These are phyloP conservation scores for Anas bernieri DNA, from an alignment of 2,797 vertebrate genomes.

Conservation along the genomic window DNA sequence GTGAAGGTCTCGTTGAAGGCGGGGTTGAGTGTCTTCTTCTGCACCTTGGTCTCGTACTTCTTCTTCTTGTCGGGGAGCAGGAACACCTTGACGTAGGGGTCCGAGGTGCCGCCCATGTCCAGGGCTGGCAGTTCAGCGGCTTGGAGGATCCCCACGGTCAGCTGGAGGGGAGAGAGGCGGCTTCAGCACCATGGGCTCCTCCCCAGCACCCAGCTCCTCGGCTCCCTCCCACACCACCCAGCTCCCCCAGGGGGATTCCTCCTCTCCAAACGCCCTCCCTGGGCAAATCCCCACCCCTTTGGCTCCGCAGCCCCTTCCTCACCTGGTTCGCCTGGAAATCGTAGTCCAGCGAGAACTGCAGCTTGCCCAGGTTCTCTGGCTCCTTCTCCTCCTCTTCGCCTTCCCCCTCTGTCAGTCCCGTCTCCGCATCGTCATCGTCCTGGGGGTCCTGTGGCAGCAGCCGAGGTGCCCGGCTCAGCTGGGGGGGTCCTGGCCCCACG, in stretches of 20 bases:
- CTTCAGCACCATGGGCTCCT: background rate
- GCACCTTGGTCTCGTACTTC: constrained; percentile 97
- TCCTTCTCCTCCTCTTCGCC: constrained; percentile 96
- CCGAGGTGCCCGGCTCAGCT: background rate
- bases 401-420: constrained; percentile 90
- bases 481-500: background rate
- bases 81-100: constrained; percentile 95
- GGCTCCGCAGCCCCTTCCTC: background rate
- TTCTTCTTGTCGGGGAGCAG: constrained; percentile 98
- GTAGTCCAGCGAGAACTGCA: constrained; percentile 97
- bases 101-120: constrained; percentile 96
- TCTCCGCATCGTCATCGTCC: constrained; percentile 92
- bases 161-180: constrained; percentile 73
- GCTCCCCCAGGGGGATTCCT: background rate
- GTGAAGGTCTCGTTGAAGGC: constrained; percentile 95
- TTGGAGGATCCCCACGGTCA: constrained; percentile 95
- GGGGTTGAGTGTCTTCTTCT: constrained; percentile 96
- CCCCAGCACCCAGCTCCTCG: background rate
- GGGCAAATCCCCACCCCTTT: too few relatives aligned
- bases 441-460: constrained; percentile 79
- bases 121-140: constrained; percentile 94
- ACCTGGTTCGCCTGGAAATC: constrained; percentile 96
- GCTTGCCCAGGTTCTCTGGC: constrained; percentile 92
- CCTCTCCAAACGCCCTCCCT: too few relatives aligned
- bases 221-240: background rate